Conservation (phyloP, 1,140 invertebrate genomes). For the Drosophila littoralis region DNA sequence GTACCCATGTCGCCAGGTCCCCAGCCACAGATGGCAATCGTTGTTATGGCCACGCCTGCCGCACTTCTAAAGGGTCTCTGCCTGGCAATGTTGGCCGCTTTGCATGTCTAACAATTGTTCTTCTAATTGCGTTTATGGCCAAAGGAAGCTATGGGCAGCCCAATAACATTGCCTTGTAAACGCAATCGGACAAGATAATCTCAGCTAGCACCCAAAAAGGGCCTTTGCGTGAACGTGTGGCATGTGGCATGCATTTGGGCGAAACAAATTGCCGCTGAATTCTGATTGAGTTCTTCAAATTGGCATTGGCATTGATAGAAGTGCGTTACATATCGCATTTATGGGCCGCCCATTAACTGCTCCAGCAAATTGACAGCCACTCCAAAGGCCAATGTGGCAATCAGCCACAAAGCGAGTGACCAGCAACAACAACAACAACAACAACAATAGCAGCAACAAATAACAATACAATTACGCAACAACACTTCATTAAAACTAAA, state of each 20-base stretch:
- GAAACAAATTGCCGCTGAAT: constrained; percentile 70
- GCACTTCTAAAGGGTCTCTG: background rate
- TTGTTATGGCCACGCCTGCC: constrained; percentile 39
- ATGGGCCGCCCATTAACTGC: constrained; percentile 67
- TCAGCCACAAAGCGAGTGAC: constrained; percentile 19
- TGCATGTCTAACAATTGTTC: constrained; percentile 84
- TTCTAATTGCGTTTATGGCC: constrained; percentile 82
- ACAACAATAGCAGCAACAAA: constrained; percentile 47
- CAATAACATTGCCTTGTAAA: constrained; percentile 68
- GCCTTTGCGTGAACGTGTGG: constrained; percentile 34
- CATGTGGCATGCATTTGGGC: constrained; percentile 63
- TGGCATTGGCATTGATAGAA: constrained; percentile 63
- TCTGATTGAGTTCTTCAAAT: constrained; percentile 66
- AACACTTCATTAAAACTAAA: constrained; percentile 78
- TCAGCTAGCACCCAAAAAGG: constrained; percentile 63
- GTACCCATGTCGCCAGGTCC: constrained; percentile 15
- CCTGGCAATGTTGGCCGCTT: constrained; percentile 43
- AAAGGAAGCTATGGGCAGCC: constrained; percentile 42
- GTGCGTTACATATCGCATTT: constrained; percentile 61
- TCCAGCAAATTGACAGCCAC: constrained; percentile 64
- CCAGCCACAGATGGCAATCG: constrained; percentile 70
- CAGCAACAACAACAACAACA: background rate
- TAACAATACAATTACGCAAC: constrained; percentile 40
- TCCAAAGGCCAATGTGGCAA: constrained; percentile 1
- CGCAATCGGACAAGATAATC: constrained; percentile 83